Evolutionary conservation across 2,797 vertebrate species (phyloP), one percentile per base, ranked within the genome.

Genomic region (Knipowitschia caucasica): DNA sequence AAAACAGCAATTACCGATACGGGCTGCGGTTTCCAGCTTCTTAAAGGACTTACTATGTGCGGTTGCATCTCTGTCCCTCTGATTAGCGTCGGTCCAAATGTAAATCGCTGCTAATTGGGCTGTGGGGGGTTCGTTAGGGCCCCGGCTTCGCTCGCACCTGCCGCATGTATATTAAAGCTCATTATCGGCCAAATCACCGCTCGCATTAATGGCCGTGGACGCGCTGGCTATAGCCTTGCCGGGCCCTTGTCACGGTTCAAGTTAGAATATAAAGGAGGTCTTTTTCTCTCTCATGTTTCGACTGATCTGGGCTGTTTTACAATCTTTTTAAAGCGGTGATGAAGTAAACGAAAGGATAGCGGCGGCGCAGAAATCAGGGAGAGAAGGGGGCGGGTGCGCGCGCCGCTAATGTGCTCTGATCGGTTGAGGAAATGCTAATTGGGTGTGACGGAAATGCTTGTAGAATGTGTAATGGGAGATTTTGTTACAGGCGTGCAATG

Each of bases 81-180:
- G 94, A 98, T 98, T 98, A 94, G 92, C 95, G 93, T 94, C 92
- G 40, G 90, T 85, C 92, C 93, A 95, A 95, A 95, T 95, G 95
- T 95, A 98, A 98, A 98, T 96, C 93, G 93, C 93, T 89, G 92
- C 93, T 98, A 98, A 98, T 98, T 98, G 96, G 92, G 90, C 94
- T 97, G 96, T 97, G 95, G 94, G 92, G 92, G 93, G 92, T 95
- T 98, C 94, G 96, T 98, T 98, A 97, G 94, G 95, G 92, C 93
- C 93, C 21, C 36, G 3, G 35, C 36, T 93, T 92, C 93, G 93
- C 90, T 91, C 93, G 95, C 93, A 98, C 94, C 95, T 98, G 94
- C 95, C 98, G 94, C 93, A 89, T 94, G 93, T 93, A 94, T 96
- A 95, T 96, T 96, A 95, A 94, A 97, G 94, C 93, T 97, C 93